Conservation (phyloP, 2,113 vertebrate species). For the Megalops atlanticus region DNA sequence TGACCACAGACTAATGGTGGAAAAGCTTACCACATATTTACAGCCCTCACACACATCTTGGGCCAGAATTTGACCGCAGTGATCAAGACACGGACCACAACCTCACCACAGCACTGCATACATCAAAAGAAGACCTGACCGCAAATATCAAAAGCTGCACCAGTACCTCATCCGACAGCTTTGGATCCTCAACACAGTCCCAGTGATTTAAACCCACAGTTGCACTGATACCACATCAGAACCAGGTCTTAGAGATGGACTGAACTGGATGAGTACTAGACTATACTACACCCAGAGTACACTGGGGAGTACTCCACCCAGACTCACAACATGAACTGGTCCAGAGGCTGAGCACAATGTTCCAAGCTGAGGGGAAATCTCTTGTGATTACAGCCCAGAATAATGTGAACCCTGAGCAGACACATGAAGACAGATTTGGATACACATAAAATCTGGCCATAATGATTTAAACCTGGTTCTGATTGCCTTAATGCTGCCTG, state of each 20-base stretch:
- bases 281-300: neutral
- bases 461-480: too few relatives aligned
- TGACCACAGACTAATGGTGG: neutral
- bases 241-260: neutral
- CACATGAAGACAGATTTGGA: too few relatives aligned
- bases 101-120: neutral
- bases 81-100: neutral
- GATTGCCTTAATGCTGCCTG: too few relatives aligned
- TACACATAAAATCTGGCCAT: too few relatives aligned
- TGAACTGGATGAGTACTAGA: neutral
- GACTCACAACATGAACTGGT: neutral
- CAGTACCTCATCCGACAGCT: too few relatives aligned
- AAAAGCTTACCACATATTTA: constrained; percentile 17
- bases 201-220: neutral
- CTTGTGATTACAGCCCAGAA: neutral
- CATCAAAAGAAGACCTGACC: neutral
- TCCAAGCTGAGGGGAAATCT: neutral
- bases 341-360: neutral
- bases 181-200: neutral
- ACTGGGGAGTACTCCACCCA: neutral
- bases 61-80: neutral
- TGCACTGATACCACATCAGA: neutral
- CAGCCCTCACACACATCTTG: neutral
- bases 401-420: neutral
- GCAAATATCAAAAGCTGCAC: neutral